Percentiles rank a stretch among this genome's conserved stretches.
These are phyloP conservation scores for Tachysurus vachellii DNA, from an alignment of 2,113 vertebrate species.

Conservation along the genomic window DNA sequence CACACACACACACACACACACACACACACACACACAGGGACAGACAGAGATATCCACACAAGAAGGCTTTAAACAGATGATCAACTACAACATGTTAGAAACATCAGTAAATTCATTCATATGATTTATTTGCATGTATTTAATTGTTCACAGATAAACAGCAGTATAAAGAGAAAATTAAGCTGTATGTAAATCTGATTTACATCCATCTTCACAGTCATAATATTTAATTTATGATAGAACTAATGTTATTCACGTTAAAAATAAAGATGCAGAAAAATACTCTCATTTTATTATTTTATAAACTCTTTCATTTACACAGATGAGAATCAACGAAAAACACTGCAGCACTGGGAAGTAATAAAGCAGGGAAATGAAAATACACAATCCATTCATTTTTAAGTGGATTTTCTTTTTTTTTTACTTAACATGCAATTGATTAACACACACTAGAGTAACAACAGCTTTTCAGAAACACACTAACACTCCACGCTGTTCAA, in stretches of 20 bases:
- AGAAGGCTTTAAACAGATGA: background rate
- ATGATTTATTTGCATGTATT: conserved; percentile 41
- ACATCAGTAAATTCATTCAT: background rate
- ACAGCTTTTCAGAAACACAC: background rate
- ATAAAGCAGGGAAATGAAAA: conserved; percentile 30
- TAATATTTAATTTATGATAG: background rate
- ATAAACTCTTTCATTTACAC: background rate
- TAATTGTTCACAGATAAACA: conserved; percentile 30
- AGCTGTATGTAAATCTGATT: conserved; percentile 18
- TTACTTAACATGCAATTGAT: background rate
- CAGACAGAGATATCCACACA: background rate
- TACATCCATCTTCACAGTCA: conserved; percentile 38
- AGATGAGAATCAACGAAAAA: conserved; percentile 9
- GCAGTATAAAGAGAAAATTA: conserved; percentile 34
- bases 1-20: background rate
- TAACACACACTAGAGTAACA: background rate
- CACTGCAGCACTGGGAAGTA: background rate
- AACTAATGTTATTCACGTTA: conserved; percentile 9
- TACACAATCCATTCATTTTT: conserved; percentile 10
- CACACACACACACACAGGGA: background rate
- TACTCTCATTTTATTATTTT: background rate
- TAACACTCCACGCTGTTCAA: background rate
- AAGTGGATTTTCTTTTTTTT: background rate
- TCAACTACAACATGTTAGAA: background rate
- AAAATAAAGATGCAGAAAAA: conserved; percentile 9